Percentiles rank a stretch among this genome's conserved stretches.
phyloP scores from a whole-genome alignment of 1,140 invertebrate genomes.

The Pachypeltis micranthus region DNA sequence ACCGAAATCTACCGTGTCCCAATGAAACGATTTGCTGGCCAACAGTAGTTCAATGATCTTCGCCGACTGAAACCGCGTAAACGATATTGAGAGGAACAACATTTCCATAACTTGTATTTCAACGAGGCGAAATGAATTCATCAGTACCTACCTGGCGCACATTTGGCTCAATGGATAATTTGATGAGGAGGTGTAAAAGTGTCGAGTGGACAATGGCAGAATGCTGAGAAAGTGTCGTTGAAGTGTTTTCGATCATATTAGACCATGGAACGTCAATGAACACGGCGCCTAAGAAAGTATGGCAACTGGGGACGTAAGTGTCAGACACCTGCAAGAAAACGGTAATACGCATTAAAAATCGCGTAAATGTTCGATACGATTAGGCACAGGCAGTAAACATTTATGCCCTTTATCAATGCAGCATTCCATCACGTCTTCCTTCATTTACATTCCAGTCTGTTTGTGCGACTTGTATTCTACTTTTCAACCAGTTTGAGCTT shows the following conservation, averaged over 20 bases:
- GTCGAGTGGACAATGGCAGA: conserved; percentile 40
- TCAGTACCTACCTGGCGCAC: conserved; percentile 43
- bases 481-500: no score
- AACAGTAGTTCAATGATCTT: conserved; percentile 43
- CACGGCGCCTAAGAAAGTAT: conserved; percentile 57
- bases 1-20: conserved; percentile 53
- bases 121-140: no score
- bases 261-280: conserved; percentile 51
- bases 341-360: no score
- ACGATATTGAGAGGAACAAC: no score
- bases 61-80: conserved; percentile 38
- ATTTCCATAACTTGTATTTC: no score
- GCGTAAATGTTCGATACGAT: no score
- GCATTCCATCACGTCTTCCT: no score
- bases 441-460: no score
- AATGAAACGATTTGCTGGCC: conserved; percentile 52
- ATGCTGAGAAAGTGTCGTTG: conserved; percentile 32
- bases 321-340: conserved; percentile 15
- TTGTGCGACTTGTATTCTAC: no score
- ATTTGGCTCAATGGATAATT: conserved; percentile 57
- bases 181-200: conserved; percentile 52
- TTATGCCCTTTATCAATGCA: no score
- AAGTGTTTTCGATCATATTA: conserved; percentile 33
- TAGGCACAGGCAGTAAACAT: no score
- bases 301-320: conserved; percentile 46